These are phyloP conservation scores for Ptychochromis oligacanthus DNA, from an alignment of 2,113 vertebrate species.

Conservation along the genomic window DNA sequence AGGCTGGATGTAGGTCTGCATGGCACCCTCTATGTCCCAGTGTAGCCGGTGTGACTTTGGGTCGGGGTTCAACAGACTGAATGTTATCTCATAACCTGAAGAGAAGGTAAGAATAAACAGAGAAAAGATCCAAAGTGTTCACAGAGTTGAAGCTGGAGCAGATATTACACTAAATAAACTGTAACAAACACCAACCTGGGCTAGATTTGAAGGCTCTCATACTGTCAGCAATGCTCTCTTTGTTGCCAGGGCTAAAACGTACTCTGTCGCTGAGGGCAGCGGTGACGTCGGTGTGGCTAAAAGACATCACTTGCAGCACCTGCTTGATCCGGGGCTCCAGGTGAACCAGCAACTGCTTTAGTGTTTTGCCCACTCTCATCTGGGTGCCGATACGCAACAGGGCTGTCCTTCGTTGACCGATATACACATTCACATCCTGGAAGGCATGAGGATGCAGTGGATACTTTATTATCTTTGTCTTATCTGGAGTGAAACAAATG, in stretches of 20 bases:
- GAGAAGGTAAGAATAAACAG: background rate
- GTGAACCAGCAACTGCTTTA: constrained; percentile 76
- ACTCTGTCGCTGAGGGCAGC: constrained; percentile 87
- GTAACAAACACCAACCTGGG: constrained; percentile 80
- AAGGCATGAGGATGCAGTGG: background rate
- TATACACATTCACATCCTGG: constrained; percentile 83
- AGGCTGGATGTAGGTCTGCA: constrained; percentile 86
- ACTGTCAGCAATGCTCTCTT: constrained; percentile 81
- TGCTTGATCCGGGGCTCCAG: constrained; percentile 78
- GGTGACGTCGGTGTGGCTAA: constrained; percentile 84
- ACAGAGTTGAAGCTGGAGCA: background rate
- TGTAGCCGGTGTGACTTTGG: constrained; percentile 88
- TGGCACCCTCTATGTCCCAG: constrained; percentile 92
- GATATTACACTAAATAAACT: background rate
- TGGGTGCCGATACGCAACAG: constrained; percentile 67
- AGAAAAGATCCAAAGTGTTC: background rate
- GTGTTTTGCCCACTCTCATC: constrained; percentile 62
- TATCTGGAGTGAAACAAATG: background rate
- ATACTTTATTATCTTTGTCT: background rate
- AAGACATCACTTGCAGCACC: constrained; percentile 88
- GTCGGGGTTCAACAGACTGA: constrained; percentile 94
- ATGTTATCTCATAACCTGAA: constrained; percentile 95
- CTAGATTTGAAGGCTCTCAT: constrained; percentile 94
- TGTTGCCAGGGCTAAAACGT: constrained; percentile 79
- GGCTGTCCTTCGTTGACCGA: constrained; percentile 87